Evolutionary conservation across 2,113 vertebrate genomes (phyloP).

Genomic region (Cavia aperea): DNA sequence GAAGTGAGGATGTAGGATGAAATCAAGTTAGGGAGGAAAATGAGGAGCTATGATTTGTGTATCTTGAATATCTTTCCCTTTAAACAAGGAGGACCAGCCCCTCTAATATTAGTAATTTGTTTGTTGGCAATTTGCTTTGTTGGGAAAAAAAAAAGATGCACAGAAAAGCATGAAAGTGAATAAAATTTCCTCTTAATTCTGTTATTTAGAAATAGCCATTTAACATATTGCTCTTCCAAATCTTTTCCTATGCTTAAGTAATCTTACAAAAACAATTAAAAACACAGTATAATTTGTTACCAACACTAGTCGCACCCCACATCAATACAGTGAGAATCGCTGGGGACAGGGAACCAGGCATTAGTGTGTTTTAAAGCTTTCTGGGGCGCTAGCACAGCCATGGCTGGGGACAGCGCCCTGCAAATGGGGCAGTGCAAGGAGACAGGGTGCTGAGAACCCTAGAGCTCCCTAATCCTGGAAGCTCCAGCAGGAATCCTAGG

Average conservation of each 20-base stretch:
- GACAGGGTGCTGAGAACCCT: background rate
- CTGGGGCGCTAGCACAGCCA: background rate
- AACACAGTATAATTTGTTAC: background rate
- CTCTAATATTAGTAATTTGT: background rate
- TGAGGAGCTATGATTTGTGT: background rate
- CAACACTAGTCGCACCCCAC: background rate
- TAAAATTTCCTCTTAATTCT: slow-evolving; percentile 19
- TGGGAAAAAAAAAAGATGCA: background rate
- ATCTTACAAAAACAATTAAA: background rate
- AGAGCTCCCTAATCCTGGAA: background rate
- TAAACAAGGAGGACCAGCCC: background rate
- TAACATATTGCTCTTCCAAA: background rate
- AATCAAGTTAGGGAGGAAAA: background rate
- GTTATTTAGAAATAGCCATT: background rate
- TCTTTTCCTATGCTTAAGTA: background rate
- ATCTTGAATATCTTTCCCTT: background rate
- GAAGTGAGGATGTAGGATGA: background rate
- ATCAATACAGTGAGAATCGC: background rate
- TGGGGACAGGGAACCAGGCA: too few relatives aligned
- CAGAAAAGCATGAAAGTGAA: background rate
- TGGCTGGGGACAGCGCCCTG: background rate
- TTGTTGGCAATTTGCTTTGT: background rate
- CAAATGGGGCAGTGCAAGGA: background rate
- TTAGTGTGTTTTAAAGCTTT: background rate
- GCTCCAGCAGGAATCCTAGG: background rate